Base-by-base conservation (phyloP, 2,888 invertebrate genomes). In the Saturnia japonica region DNA sequence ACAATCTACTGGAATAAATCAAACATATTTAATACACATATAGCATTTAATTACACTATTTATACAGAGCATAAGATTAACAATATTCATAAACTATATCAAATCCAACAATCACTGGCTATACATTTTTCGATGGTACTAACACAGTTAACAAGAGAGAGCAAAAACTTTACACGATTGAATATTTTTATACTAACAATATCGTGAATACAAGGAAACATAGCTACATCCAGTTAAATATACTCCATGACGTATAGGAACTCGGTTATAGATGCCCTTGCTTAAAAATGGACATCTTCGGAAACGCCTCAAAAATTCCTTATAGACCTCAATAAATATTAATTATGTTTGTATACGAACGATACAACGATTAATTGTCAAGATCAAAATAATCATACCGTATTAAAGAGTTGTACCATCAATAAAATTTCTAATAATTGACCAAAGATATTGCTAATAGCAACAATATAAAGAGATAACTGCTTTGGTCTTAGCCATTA, bases 11-110 rank as follows among this genome's bases (percentile, higher is more conserved):
- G 89, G 86, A 90, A 88, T 87, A 91, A 94, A 93, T 91, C 85
- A 93, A 93, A 93, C 88, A 83, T 89, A 83, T 85, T 87, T 78
- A 84, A 77, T 93, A 93, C 94, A 94, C 93, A 91, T 93, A 93
- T 92, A 94, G 94, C 93, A 89, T 94, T 94, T 94, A 94, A 93
- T 94, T 91, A 93, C 78, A 90, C 93, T 94, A 93, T 94, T 94
- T 94, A 91, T 94, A 94, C 93, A 94, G 54, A 54, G 93, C 93
- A 93, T 93, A 91, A 91, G 90, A 90, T 92, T 94, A 94, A 94
- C 94, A 93, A 91, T 94, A 93, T 93, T 91, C 88, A 93, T 94
- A 94, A 91, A 94, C 94, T 94, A 93, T 94, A 91, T 93, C 94
- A 94, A 93, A 94, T 94, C 94, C 94, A 94, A 94, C 94, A 94